Conservation (phyloP, 2,888 invertebrate genomes). For the Lordiphosa andalusiaca region DNA sequence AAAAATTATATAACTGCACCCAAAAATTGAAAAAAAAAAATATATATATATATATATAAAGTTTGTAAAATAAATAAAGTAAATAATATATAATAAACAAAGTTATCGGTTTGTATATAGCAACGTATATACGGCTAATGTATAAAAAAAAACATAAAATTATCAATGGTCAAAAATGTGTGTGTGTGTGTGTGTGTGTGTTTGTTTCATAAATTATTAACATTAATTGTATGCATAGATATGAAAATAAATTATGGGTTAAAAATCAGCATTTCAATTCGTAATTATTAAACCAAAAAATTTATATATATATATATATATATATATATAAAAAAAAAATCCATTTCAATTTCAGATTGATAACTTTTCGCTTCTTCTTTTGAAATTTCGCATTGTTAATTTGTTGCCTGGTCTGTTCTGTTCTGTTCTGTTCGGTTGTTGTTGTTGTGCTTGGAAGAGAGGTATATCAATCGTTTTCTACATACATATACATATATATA, state of each 20-base stretch:
- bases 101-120: slow-evolving; percentile 38
- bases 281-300: background rate
- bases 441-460: no score
- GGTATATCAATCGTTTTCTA: slow-evolving; percentile 17
- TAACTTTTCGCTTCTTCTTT: background rate
- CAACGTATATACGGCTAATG: slow-evolving; percentile 15
- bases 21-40: slow-evolving; percentile 50
- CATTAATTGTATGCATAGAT: slow-evolving; percentile 51
- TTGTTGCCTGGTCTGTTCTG: slow-evolving; percentile 1
- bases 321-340: slow-evolving; percentile 9
- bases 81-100: slow-evolving; percentile 50
- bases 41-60: no score
- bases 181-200: slow-evolving; percentile 17
- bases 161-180: slow-evolving; percentile 59
- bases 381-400: background rate
- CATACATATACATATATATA: slow-evolving; percentile 25
- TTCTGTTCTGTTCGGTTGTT: no score
- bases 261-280: slow-evolving; percentile 26
- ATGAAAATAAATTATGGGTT: slow-evolving; percentile 62
- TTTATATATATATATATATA: no score
- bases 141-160: slow-evolving; percentile 45
- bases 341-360: background rate
- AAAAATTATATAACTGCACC: slow-evolving; percentile 61
- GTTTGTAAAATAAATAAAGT: slow-evolving; percentile 28
- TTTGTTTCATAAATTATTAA: slow-evolving; percentile 66